Percentiles rank a stretch among this genome's conserved stretches.
phyloP scores from a whole-genome alignment of 2,113 vertebrate species.

The Pogonocichla stellata region DNA sequence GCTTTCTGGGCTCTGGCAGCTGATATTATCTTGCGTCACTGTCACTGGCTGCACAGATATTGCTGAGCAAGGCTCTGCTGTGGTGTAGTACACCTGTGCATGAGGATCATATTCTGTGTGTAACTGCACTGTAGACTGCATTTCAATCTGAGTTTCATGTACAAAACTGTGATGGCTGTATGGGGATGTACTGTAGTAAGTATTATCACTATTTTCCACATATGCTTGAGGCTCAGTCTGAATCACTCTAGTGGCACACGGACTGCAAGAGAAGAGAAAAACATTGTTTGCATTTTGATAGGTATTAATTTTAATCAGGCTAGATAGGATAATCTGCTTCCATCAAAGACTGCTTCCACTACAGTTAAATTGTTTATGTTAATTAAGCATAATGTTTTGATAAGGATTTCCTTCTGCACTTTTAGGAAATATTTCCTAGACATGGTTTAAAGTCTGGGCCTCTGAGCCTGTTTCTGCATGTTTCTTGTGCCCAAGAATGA shows the following conservation, averaged over 20 bases:
- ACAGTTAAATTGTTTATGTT: background rate
- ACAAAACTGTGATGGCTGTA: conserved; percentile 92
- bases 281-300: background rate
- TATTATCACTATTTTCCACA: conserved; percentile 75
- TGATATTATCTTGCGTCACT: conserved; percentile 71
- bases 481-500: background rate
- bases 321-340: background rate
- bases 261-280: conserved; percentile 75
- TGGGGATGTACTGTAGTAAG: conserved; percentile 83
- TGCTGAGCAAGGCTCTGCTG: conserved; percentile 89
- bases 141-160: conserved; percentile 95
- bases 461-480: background rate
- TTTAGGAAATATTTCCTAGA: background rate
- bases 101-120: conserved; percentile 93
- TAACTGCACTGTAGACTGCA: conserved; percentile 96
- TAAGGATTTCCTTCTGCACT: background rate
- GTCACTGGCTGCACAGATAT: conserved; percentile 89
- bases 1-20: conserved; percentile 83
- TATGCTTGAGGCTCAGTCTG: conserved; percentile 92
- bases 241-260: conserved; percentile 91
- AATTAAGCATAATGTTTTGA: background rate
- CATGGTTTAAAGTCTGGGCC: background rate
- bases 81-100: conserved; percentile 93
- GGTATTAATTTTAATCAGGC: background rate
- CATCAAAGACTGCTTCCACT: background rate